Percentiles rank a stretch among this genome's conserved stretches.
phyloP scores from a whole-genome alignment of 2,113 vertebrate genomes.

The Murina feae region DNA sequence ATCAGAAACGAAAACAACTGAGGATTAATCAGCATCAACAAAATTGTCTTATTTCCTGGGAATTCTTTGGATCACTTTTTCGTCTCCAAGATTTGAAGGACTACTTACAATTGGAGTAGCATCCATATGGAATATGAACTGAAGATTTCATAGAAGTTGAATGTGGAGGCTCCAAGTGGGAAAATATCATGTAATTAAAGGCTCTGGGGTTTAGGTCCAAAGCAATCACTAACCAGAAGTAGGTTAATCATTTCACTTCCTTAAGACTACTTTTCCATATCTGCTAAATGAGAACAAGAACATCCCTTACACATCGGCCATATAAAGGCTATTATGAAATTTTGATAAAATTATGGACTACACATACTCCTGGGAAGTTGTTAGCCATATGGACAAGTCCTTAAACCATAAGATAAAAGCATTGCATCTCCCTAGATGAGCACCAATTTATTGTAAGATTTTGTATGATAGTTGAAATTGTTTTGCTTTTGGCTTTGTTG shows the following conservation, averaged over 20 bases:
- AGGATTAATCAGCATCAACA: not conserved
- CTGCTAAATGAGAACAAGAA: not conserved
- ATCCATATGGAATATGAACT: not conserved
- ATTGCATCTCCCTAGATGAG: not conserved
- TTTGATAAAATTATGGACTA: not conserved
- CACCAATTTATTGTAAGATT: not conserved
- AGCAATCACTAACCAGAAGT: not conserved
- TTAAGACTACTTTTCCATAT: constrained; percentile 15
- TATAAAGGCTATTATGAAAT: not conserved
- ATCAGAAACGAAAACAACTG: not conserved
- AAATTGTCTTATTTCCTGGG: not conserved
- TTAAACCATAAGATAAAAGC: not conserved
- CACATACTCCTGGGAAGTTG: not conserved
- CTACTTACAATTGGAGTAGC: not conserved
- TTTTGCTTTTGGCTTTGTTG: not conserved
- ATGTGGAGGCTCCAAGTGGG: not conserved
- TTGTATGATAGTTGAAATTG: not conserved
- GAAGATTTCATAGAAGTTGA: not conserved
- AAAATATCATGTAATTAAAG: not conserved
- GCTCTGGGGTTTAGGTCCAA: not conserved
- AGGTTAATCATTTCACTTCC: not conserved
- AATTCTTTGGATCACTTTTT: not conserved
- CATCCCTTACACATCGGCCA: not conserved
- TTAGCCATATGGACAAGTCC: not conserved
- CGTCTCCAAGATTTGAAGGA: not conserved